Conservation (phyloP, 2,797 vertebrate species). For the Hypotaenidia philippensis region DNA sequence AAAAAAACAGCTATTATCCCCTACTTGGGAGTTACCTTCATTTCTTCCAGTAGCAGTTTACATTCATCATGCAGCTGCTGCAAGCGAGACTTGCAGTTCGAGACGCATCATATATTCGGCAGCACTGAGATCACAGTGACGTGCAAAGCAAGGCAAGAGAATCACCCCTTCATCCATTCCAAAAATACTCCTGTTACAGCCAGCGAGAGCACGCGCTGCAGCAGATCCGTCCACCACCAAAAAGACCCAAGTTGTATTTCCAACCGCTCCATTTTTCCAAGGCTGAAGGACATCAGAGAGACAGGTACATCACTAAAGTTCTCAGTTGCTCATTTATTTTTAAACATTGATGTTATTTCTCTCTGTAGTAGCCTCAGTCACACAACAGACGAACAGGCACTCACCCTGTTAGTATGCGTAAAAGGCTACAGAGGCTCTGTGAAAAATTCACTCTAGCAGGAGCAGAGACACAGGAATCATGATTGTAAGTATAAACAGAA, state of each 20-base stretch:
- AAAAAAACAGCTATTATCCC: neutral
- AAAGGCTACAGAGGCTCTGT: slow-evolving; percentile 17
- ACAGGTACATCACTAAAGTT: neutral
- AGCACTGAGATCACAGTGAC: slow-evolving; percentile 63
- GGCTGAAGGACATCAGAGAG: neutral
- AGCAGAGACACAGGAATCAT: slow-evolving; percentile 14
- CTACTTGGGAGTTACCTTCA: neutral
- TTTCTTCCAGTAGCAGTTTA: neutral
- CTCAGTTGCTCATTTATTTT: neutral
- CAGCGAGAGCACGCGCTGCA: neutral
- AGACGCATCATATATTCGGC: slow-evolving; percentile 22
- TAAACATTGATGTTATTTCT: neutral
- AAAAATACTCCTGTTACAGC: slow-evolving; percentile 37
- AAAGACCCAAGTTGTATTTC: neutral
- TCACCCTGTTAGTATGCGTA: slow-evolving; percentile 9
- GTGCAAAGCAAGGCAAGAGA: slow-evolving; percentile 40
- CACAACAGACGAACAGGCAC: neutral
- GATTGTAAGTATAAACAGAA: neutral
- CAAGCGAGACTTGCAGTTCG: slow-evolving; percentile 8
- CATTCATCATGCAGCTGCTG: slow-evolving; percentile 19
- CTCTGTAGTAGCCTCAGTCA: slow-evolving; percentile 19
- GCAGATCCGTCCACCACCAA: neutral
- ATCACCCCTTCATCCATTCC: slow-evolving; percentile 46
- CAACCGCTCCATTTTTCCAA: neutral
- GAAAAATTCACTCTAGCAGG: slow-evolving; percentile 11